Conservation (phyloP, 1,140 invertebrate genomes). For the Trichonephila inaurata region DNA sequence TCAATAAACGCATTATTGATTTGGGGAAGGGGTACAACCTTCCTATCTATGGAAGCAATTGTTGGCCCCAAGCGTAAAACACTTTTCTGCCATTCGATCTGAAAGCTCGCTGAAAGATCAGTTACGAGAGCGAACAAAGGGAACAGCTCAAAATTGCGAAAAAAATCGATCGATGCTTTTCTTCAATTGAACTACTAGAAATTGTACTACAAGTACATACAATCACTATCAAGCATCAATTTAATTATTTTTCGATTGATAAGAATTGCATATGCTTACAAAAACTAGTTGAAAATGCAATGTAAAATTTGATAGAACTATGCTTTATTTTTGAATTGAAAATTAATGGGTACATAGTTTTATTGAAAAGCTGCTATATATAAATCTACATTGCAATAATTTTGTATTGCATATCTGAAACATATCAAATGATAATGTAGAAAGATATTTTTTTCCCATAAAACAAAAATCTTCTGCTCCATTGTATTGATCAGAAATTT, state of each 20-base stretch:
- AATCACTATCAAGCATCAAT: not conserved
- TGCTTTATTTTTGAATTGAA: too few species aligned
- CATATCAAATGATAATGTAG: too few species aligned
- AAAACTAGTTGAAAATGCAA: not conserved
- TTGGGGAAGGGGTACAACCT: conserved; percentile 39
- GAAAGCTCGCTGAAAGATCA: conserved; percentile 58
- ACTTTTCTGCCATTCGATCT: conserved; percentile 55
- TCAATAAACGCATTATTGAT: conserved; percentile 73
- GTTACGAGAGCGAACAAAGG: conserved; percentile 1
- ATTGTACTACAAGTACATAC: not conserved
- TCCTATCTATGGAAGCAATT: conserved; percentile 52
- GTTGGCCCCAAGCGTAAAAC: conserved; percentile 52
- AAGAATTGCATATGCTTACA: not conserved
- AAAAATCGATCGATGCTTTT: not conserved
- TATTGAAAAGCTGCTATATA: too few species aligned
- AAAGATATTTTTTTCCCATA: too few species aligned
- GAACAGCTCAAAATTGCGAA: conserved; percentile 16
- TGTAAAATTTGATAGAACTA: too few species aligned
- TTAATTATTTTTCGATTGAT: not conserved
- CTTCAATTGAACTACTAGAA: not conserved
- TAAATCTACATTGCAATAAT: too few species aligned
- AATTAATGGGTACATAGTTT: too few species aligned
- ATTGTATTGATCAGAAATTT: too few species aligned
- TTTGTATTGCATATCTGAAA: too few species aligned
- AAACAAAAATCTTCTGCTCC: too few species aligned